Conservation (phyloP, 2,113 vertebrate genomes). For the Xenopus laevis region DNA sequence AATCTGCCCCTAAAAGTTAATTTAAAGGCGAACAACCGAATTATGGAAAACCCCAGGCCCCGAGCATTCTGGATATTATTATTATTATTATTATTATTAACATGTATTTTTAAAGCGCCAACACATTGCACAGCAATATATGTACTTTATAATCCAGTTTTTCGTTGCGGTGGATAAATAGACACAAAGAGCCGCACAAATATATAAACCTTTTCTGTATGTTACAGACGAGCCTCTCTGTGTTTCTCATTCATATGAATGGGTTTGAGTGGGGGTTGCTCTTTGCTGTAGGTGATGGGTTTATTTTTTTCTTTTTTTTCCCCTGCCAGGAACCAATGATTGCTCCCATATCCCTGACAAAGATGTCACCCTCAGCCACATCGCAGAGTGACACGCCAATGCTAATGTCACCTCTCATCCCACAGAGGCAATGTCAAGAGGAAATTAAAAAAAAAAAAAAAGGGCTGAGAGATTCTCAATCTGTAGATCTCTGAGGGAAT, state of each 20-base stretch:
- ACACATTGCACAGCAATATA: too few relatives aligned
- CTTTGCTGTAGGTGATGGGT: neutral
- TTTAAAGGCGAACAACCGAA: too few relatives aligned
- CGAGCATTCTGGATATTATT: too few relatives aligned
- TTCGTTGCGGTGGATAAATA: too few relatives aligned
- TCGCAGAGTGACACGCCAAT: conserved; percentile 5
- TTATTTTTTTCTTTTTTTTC: neutral
- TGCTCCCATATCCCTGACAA: conserved; percentile 6
- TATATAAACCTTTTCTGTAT: too few relatives aligned
- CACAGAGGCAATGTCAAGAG: conserved; percentile 3
- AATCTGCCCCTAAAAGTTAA: too few relatives aligned
- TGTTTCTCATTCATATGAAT: neutral
- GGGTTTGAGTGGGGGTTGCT: neutral
- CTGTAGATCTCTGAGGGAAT: conserved; percentile 1
- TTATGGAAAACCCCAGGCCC: too few relatives aligned
- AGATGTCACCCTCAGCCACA: conserved; percentile 9
- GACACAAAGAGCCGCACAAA: too few relatives aligned
- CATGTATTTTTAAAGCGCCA: too few relatives aligned
- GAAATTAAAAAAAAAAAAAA: conserved; percentile 29
- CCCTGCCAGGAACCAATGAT: neutral
- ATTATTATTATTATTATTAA: too few relatives aligned
- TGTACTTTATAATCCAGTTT: too few relatives aligned
- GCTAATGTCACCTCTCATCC: conserved; percentile 22
- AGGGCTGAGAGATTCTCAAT: neutral
- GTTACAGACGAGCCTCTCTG: too few relatives aligned